Percentiles rank a stretch among this genome's conserved stretches.
Conservation (phyloP, 2,797 vertebrate species). For the Neomorphus geoffroyi region DNA sequence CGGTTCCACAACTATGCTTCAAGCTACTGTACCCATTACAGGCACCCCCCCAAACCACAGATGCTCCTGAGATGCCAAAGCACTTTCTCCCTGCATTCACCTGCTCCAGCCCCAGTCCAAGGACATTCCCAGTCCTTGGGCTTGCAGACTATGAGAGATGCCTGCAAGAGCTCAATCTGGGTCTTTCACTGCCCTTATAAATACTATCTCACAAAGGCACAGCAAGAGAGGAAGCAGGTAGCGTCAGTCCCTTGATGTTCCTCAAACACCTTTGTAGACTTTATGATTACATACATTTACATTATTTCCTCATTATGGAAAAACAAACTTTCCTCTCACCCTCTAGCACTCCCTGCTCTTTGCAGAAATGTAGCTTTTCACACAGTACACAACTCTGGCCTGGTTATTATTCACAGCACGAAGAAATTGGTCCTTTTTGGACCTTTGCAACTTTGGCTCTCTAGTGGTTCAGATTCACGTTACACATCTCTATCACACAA, state of each 20-base stretch:
- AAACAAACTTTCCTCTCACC: neutral
- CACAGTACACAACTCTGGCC: fast-evolving
- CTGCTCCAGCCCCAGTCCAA: neutral
- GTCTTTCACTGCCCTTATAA: neutral
- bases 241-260: neutral
- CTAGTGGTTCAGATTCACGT: neutral
- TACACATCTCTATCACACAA: neutral
- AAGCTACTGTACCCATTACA: fast-evolving
- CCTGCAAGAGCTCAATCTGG: neutral
- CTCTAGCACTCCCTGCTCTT: neutral
- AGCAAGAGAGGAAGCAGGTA: neutral
- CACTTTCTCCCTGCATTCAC: neutral
- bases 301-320: neutral
- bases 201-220: neutral
- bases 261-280: neutral
- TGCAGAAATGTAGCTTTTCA: neutral
- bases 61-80: neutral
- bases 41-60: neutral
- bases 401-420: neutral
- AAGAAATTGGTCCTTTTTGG: neutral
- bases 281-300: neutral
- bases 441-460: neutral
- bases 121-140: neutral
- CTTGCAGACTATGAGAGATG: fast-evolving
- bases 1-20: neutral